Percentiles rank a stretch among this genome's conserved stretches.
These are phyloP conservation scores for Rissa tridactyla DNA, from an alignment of 2,113 vertebrate species.

Conservation along the genomic window DNA sequence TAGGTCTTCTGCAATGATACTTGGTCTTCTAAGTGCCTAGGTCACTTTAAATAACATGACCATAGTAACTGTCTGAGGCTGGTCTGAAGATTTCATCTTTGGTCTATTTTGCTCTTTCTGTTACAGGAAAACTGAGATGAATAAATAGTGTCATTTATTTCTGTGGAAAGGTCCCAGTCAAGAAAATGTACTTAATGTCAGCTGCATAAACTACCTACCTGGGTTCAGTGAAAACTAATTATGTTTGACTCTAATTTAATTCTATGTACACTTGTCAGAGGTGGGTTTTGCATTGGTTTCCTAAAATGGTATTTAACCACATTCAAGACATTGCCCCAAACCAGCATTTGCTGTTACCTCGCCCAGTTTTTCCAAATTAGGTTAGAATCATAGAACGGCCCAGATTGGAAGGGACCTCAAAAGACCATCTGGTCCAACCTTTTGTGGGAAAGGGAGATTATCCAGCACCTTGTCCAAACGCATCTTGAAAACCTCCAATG, in stretches of 20 bases:
- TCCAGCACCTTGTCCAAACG: not conserved
- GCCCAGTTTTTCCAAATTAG: not conserved
- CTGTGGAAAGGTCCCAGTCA: not conserved
- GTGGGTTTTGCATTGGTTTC: not conserved
- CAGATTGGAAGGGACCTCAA: not conserved
- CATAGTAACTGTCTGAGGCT: not conserved
- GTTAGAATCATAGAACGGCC: not conserved
- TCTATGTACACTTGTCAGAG: not conserved
- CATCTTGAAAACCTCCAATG: not conserved
- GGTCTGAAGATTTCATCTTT: not conserved
- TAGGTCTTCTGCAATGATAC: not conserved
- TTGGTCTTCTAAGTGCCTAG: not conserved
- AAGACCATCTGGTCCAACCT: not conserved
- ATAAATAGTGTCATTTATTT: not conserved
- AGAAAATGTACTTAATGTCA: not conserved
- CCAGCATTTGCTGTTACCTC: not conserved
- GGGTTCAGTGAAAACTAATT: not conserved
- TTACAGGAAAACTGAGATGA: not conserved
- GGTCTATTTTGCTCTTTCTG: not conserved
- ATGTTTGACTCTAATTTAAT: not conserved
- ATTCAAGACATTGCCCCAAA: not conserved
- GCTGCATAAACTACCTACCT: not conserved
- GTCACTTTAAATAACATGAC: not conserved
- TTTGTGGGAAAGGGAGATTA: not conserved
- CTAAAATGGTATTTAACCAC: not conserved